Evolutionary conservation across 2,797 vertebrate genomes (phyloP).

Genomic region (Pseudocheirus occidentalis): DNA sequence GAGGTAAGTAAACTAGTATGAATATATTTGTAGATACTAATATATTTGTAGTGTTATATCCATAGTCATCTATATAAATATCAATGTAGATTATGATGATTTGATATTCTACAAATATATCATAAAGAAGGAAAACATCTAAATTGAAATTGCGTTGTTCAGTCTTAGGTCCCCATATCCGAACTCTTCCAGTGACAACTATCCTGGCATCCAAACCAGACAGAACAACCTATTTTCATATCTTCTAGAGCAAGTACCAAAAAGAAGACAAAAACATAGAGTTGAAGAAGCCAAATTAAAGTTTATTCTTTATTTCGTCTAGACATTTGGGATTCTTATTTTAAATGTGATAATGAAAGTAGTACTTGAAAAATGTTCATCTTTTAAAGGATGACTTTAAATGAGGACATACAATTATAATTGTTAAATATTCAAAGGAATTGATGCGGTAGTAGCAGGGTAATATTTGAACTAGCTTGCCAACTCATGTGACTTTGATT

Average conservation of each 20-base stretch:
- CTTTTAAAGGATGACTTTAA: neutral
- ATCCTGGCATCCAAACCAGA: neutral
- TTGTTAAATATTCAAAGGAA: neutral
- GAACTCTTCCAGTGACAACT: neutral
- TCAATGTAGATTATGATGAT: neutral
- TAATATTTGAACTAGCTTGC: neutral
- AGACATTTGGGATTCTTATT: neutral
- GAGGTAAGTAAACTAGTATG: neutral
- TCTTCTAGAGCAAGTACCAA: neutral
- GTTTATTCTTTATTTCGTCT: neutral
- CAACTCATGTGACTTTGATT: neutral
- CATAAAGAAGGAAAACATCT: neutral
- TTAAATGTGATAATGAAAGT: neutral
- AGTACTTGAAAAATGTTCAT: neutral
- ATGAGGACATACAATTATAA: neutral
- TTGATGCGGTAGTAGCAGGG: neutral
- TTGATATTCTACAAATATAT: neutral
- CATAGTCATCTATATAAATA: neutral
- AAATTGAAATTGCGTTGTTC: neutral
- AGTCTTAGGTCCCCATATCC: neutral
- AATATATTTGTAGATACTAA: neutral
- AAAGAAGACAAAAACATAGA: neutral
- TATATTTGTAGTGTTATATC: neutral
- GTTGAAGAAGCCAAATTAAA: neutral
- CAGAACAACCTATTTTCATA: neutral